Evolutionary conservation across 2,888 invertebrate species (phyloP).

Genomic region (Pherbina coryleti): DNA sequence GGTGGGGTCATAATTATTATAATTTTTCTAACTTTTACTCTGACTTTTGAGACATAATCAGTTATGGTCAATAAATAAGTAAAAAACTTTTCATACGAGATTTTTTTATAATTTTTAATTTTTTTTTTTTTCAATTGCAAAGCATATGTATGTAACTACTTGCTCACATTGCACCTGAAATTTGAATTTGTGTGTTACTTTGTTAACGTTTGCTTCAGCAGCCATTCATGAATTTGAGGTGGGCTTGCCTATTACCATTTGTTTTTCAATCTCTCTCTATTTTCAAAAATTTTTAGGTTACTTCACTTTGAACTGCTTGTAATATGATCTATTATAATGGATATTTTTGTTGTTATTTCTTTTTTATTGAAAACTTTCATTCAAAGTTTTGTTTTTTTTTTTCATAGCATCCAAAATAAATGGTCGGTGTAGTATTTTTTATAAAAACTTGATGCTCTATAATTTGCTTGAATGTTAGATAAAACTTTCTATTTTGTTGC

Average conservation of each 20-base stretch:
- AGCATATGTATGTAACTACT: too few relatives aligned
- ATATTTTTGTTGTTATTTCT: not conserved
- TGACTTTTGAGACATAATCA: too few relatives aligned
- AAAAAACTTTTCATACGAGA: not conserved
- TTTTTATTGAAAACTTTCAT: not conserved
- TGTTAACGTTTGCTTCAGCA: not conserved
- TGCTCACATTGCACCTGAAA: conserved; percentile 15
- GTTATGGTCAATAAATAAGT: not conserved
- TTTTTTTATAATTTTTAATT: too few relatives aligned
- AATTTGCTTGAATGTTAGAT: not conserved
- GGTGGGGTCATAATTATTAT: too few relatives aligned
- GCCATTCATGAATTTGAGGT: not conserved
- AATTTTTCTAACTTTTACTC: too few relatives aligned
- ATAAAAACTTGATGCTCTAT: too few relatives aligned
- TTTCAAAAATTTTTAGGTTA: not conserved
- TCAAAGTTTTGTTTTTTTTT: not conserved
- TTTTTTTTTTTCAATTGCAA: too few relatives aligned
- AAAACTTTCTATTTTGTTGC: not conserved
- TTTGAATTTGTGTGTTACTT: not conserved
- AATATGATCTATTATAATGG: conserved; percentile 6
- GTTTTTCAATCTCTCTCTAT: not conserved
- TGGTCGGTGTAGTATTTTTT: too few relatives aligned
- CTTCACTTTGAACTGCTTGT: conserved; percentile 22
- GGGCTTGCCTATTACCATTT: not conserved
- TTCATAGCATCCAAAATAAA: too few relatives aligned